Percentiles rank a stretch among this genome's conserved stretches.
Evolutionary conservation across 2,888 invertebrate genomes (phyloP).

Genomic region (Tortricodes alternella): DNA sequence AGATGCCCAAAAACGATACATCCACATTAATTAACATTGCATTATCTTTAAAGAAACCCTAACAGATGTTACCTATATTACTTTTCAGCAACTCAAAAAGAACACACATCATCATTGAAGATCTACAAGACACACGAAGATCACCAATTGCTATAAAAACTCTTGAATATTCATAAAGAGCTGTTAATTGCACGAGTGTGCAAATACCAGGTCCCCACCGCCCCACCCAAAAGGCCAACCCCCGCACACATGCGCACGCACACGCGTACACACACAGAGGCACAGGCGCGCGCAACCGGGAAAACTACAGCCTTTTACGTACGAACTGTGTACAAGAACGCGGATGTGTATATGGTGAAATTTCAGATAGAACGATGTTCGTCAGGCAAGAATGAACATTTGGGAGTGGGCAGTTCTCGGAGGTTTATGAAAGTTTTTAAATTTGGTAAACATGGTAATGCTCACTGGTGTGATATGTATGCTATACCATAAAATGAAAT

Average conservation of each 20-base stretch:
- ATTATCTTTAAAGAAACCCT: too few species aligned
- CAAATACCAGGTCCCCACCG: constrained; percentile 63
- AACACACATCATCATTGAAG: too few species aligned
- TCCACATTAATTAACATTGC: too few species aligned
- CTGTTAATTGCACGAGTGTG: constrained; percentile 81
- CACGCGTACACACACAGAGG: constrained; percentile 48
- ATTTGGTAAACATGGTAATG: too few species aligned
- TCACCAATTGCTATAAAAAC: constrained; percentile 76
- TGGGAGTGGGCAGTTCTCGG: too few species aligned
- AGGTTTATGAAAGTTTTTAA: too few species aligned
- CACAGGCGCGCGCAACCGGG: constrained; percentile 76
- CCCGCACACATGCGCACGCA: constrained; percentile 34
- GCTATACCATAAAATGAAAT: too few species aligned
- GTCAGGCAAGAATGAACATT: background rate
- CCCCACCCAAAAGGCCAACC: constrained; percentile 73
- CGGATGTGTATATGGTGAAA: constrained; percentile 52
- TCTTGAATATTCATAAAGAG: constrained; percentile 81
- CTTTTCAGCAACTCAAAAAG: too few species aligned
- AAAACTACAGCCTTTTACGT: constrained; percentile 81
- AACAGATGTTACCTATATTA: too few species aligned
- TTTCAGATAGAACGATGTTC: constrained; percentile 37
- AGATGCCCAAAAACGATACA: too few species aligned
- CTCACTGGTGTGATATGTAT: too few species aligned
- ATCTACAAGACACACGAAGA: constrained; percentile 25
- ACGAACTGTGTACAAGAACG: constrained; percentile 77